Percentiles rank a stretch among this genome's conserved stretches.
These are phyloP conservation scores for Thalpophila matura DNA, from an alignment of 2,888 invertebrate species.

Conservation along the genomic window DNA sequence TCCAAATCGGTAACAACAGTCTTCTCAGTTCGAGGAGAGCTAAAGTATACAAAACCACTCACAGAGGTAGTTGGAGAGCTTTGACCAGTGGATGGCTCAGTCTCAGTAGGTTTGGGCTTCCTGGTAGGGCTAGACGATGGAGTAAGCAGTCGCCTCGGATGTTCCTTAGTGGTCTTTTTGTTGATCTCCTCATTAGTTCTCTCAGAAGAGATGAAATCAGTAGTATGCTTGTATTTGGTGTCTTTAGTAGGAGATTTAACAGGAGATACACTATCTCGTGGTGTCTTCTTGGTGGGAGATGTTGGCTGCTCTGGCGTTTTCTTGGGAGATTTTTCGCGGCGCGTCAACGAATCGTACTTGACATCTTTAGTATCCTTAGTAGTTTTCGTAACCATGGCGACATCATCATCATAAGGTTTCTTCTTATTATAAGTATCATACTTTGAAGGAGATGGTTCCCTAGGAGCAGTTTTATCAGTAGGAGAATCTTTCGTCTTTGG, in stretches of 20 bases:
- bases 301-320: slow-evolving; percentile 54
- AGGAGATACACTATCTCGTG: slow-evolving; percentile 73
- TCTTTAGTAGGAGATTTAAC: slow-evolving; percentile 71
- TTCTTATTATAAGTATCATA: slow-evolving; percentile 70
- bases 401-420: slow-evolving; percentile 56
- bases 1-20: slow-evolving; percentile 82
- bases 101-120: slow-evolving; percentile 77
- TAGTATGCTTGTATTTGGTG: slow-evolving; percentile 72
- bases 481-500: slow-evolving; percentile 31
- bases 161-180: slow-evolving; percentile 73
- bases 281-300: slow-evolving; percentile 67
- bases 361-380: slow-evolving; percentile 58
- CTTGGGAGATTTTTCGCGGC: slow-evolving; percentile 61
- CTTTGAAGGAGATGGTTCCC: slow-evolving; percentile 67
- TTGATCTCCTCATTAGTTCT: slow-evolving; percentile 75
- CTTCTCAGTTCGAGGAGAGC: slow-evolving; percentile 75
- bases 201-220: slow-evolving; percentile 79
- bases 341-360: slow-evolving; percentile 63
- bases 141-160: slow-evolving; percentile 82
- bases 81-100: slow-evolving; percentile 83
- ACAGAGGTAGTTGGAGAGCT: slow-evolving; percentile 90
- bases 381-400: slow-evolving; percentile 38
- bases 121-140: slow-evolving; percentile 89
- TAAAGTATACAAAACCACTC: slow-evolving; percentile 89
- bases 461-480: slow-evolving; percentile 41